A percentile compares a stretch with the other conserved stretches of the same genome.
Conservation (phyloP, 1,140 invertebrate species). For the Mercenaria mercenaria region DNA sequence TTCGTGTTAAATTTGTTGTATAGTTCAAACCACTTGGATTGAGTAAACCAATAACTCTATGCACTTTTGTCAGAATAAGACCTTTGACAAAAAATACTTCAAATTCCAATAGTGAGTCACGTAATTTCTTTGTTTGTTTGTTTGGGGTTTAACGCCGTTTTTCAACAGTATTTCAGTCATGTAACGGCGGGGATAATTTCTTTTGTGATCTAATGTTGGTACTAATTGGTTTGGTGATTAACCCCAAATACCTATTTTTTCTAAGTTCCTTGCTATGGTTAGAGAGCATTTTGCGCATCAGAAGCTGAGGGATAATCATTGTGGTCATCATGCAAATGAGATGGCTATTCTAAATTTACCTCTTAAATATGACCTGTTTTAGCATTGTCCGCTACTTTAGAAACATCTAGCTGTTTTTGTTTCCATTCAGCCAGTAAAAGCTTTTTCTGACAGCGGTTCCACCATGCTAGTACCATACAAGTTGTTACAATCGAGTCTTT, state of each 20-base stretch:
- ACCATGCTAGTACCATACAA: slow-evolving; percentile 77
- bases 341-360: slow-evolving; percentile 65
- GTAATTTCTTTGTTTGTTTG: no score
- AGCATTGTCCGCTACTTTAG: not conserved
- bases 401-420: slow-evolving; percentile 57
- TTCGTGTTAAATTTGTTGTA: slow-evolving; percentile 21
- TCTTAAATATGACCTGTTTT: slow-evolving; percentile 30
- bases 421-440: slow-evolving; percentile 84
- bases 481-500: slow-evolving; percentile 80
- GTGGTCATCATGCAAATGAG: slow-evolving; percentile 86
- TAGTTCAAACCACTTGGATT: not conserved
- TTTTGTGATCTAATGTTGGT: no score
- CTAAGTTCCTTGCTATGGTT: no score
- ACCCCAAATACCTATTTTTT: no score
- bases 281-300: no score
- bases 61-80: slow-evolving; percentile 16
- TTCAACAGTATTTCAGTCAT: no score
- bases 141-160: no score
- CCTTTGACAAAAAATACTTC: not conserved
- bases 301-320: no score
- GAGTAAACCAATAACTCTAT: not conserved
- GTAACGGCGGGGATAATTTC: no score
- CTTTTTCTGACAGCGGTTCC: slow-evolving; percentile 59
- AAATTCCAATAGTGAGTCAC: slow-evolving; percentile 29
- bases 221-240: no score